Evolutionary conservation across 2,113 vertebrate genomes (phyloP), one percentile per base, ranked within the genome.

Genomic region (Corythornis cristatus): DNA sequence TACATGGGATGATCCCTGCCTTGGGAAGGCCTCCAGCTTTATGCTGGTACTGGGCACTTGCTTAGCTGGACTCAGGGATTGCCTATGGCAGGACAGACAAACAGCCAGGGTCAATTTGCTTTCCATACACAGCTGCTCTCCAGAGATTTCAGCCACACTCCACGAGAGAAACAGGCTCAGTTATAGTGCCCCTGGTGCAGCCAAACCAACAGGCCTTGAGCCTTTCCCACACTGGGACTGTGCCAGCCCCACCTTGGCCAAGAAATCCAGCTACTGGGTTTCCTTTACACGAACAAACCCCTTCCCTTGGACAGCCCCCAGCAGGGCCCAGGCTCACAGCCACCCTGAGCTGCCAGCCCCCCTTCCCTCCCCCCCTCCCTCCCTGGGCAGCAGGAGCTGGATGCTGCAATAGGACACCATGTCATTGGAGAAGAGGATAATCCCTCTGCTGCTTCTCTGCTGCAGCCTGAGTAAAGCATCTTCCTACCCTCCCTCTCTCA

Each of bases 401-500:
- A 29, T 79, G 91, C 96, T 96, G 96, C 96, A 96, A 96, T 76
- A 96, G 90, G 96, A 96, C 96, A 94, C 96, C 92, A 0, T 90
- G 95, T 83, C 93, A 96, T 5, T 14, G 72, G 95, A 94, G 96
- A 93, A 57, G 85, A 77, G 51, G 19, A 3, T 3, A 51, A 19
- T 35, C 82, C 85, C 87, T 58, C 21, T 0, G 2, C 8, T 33
- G 62, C 78, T 66, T 43, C 94, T 14, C 86, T 25, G 53, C 89
- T 19, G 11, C 54, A 0, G 25, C 66, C 67, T 1, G 15, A 42
- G 28, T 29, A 58, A 76, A 94, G 85, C 96, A 93, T 74, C 96
- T 85, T 93, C 87, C 83, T 77, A 42, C 66, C 57, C 83, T 77
- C 45, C 66, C 57, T 18, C 65, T 72, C 28, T 70, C 3, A 1